Evolutionary conservation across 2,113 vertebrate species (phyloP).

Genomic region (Microcebus griseorufus): DNA sequence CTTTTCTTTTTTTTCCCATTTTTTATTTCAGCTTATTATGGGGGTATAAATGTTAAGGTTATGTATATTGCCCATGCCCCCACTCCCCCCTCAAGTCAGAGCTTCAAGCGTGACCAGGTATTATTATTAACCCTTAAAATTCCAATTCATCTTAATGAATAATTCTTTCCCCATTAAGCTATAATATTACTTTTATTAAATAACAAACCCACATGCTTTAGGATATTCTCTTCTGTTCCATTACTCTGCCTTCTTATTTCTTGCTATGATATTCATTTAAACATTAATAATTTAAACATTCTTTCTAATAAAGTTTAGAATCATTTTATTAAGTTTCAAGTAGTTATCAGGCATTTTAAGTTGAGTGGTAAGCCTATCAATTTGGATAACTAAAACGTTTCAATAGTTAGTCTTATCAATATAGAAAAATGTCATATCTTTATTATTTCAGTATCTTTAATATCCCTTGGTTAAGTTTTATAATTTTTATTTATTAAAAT

Average conservation of each 20-base stretch:
- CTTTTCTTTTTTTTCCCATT: background rate
- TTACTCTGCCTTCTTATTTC: background rate
- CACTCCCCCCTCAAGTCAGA: too few species aligned
- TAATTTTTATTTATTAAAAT: background rate
- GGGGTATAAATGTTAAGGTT: too few species aligned
- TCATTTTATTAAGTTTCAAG: background rate
- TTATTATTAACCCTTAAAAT: background rate
- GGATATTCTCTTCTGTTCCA: background rate
- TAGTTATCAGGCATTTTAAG: background rate
- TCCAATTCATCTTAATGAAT: background rate
- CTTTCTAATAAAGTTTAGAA: background rate
- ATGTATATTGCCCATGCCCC: too few species aligned
- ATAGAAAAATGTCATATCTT: background rate
- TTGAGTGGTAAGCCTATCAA: background rate
- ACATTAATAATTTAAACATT: background rate
- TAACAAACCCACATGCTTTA: background rate
- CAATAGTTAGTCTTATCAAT: background rate
- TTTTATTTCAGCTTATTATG: too few species aligned
- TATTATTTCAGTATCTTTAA: background rate
- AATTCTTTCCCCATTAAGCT: background rate
- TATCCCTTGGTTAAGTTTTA: background rate
- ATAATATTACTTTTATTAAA: background rate
- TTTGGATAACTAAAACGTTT: background rate
- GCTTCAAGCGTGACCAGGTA: too few species aligned
- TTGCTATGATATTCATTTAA: background rate